Conservation (phyloP, 2,113 vertebrate species). For the Petroica traversi region DNA sequence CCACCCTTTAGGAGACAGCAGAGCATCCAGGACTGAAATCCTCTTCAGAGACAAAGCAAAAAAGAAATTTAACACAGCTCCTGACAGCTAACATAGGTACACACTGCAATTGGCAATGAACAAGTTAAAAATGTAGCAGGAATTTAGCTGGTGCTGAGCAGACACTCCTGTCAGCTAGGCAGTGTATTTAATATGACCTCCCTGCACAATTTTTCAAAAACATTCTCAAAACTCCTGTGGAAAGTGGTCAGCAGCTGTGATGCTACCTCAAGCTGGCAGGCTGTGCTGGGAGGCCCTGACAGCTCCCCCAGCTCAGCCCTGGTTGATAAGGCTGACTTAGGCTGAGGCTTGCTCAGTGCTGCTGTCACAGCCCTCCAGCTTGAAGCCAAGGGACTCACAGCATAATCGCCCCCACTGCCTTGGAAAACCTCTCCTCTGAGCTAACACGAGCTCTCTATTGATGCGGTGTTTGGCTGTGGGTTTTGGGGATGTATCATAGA, state of each 20-base stretch:
- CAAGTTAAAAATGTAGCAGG: background rate
- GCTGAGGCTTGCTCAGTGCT: too few species aligned
- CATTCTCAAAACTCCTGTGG: background rate
- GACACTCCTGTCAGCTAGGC: background rate
- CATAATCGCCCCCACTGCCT: background rate
- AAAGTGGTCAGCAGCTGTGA: background rate
- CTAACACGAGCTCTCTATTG: background rate
- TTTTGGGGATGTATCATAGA: background rate
- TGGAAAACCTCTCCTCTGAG: background rate
- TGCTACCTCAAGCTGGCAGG: background rate
- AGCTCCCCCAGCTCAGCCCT: background rate
- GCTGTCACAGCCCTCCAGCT: background rate
- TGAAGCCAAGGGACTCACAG: rapidly evolving
- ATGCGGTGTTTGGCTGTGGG: rapidly evolving
- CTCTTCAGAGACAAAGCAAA: background rate
- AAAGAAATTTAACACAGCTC: background rate
- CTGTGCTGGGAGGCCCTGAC: background rate
- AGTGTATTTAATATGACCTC: background rate
- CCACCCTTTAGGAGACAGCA: background rate
- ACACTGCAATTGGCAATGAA: background rate
- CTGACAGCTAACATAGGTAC: background rate
- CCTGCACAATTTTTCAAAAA: background rate
- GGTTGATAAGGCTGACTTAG: background rate
- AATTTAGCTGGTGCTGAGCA: background rate
- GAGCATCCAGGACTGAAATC: background rate